Conservation (phyloP, 1,140 invertebrate genomes). For the Drosophila lacteicornis region DNA sequence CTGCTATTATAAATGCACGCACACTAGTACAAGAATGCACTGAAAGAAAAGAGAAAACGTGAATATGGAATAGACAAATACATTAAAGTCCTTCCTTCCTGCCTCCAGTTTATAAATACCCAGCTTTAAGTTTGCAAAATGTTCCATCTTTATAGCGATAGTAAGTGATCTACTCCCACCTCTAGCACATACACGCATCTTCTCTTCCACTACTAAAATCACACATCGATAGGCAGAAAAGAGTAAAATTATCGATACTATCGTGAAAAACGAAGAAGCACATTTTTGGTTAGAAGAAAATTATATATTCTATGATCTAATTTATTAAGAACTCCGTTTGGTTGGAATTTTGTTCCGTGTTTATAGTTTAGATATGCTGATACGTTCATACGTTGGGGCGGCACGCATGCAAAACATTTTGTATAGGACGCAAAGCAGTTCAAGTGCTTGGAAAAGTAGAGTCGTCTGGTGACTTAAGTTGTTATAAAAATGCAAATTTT, state of each 20-base stretch:
- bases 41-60: neutral
- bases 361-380: slow-evolving; percentile 55
- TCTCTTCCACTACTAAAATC: no score
- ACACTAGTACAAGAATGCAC: slow-evolving; percentile 26
- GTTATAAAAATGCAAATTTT: slow-evolving; percentile 74
- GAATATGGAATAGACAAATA: no score
- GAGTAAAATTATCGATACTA: no score
- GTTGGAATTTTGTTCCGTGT: slow-evolving; percentile 13
- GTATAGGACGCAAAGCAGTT: slow-evolving; percentile 60
- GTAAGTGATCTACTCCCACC: neutral
- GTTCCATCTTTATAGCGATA: neutral
- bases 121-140: neutral
- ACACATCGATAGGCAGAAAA: no score
- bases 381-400: slow-evolving; percentile 32
- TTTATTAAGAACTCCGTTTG: neutral
- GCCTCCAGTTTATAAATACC: neutral
- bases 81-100: neutral
- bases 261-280: no score
- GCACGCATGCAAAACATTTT: slow-evolving; percentile 66
- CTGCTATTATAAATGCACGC: slow-evolving; percentile 58
- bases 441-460: slow-evolving; percentile 69
- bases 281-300: neutral
- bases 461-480: slow-evolving; percentile 71
- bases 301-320: no score
- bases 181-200: neutral